phyloP scores from a whole-genome alignment of 2,888 invertebrate genomes.

The Watsonalla cultraria region DNA sequence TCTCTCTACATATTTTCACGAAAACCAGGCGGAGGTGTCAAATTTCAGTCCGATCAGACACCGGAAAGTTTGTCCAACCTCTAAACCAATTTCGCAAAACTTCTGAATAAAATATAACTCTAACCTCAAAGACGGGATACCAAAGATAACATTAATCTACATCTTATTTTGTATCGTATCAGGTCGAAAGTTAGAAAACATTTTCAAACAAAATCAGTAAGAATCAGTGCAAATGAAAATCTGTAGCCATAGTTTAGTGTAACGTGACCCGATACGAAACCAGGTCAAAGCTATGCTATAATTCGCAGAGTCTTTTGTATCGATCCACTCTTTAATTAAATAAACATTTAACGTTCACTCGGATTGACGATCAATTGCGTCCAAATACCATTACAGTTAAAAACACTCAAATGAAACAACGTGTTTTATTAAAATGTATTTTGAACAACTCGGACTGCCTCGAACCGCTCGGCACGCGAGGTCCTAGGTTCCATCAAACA shows the following conservation, averaged over 20 bases:
- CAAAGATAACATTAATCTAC: no score
- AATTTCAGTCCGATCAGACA: no score
- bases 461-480: no score
- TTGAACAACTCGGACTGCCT: no score
- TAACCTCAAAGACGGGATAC: no score
- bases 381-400: slow-evolving; percentile 5
- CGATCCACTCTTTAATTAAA: slow-evolving; percentile 17
- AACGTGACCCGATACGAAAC: slow-evolving; percentile 6
- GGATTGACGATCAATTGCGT: background rate
- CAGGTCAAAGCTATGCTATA: slow-evolving; percentile 8
- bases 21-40: no score
- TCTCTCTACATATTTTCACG: no score
- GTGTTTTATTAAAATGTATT: background rate
- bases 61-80: no score
- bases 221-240: slow-evolving; percentile 3
- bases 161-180: background rate
- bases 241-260: slow-evolving; percentile 4
- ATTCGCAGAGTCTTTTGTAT: background rate
- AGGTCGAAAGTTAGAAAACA: background rate
- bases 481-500: no score
- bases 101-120: no score
- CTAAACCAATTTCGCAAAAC: no score
- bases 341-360: slow-evolving; percentile 10
- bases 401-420: background rate
- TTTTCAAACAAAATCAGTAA: slow-evolving; percentile 1